phyloP scores from a whole-genome alignment of 2,113 vertebrate species.

The Neogobius melanostomus region DNA sequence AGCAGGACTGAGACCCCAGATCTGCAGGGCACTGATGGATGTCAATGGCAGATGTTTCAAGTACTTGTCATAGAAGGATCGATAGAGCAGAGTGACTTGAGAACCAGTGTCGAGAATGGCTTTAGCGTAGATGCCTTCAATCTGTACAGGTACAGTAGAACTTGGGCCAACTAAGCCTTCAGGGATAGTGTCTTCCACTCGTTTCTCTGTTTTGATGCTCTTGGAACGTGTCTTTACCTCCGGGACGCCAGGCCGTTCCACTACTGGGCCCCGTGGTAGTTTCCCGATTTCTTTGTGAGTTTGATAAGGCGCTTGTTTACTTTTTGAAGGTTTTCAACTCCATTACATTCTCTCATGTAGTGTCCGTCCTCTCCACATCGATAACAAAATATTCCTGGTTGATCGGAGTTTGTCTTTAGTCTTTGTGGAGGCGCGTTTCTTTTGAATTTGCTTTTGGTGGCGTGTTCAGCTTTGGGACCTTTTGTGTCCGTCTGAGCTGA shows the following conservation, averaged over 20 bases:
- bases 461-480: too few species aligned
- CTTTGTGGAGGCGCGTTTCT: too few species aligned
- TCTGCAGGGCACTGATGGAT: constrained; percentile 4
- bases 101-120: constrained; percentile 12
- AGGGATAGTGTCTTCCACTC: constrained; percentile 12
- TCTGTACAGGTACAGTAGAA: constrained; percentile 14
- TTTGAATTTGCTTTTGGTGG: too few species aligned
- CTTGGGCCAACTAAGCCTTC: constrained; percentile 14
- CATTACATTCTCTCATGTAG: too few species aligned
- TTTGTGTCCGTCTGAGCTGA: too few species aligned
- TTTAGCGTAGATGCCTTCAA: constrained; percentile 20
- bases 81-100: constrained; percentile 15
- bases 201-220: neutral
- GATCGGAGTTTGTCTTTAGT: too few species aligned
- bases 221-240: constrained; percentile 17
- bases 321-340: too few species aligned
- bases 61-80: constrained; percentile 9
- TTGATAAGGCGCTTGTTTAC: too few species aligned
- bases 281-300: constrained; percentile 25
- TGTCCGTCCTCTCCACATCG: too few species aligned
- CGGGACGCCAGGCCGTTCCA: constrained; percentile 12
- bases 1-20: constrained; percentile 8
- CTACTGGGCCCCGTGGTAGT: constrained; percentile 21
- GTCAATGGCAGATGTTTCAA: constrained; percentile 11
- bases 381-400: too few species aligned